Evolutionary conservation across 30 jellyfish, hydroid and myxozoan species (phyloP).

Genomic region (Catostylus mosaicus): DNA sequence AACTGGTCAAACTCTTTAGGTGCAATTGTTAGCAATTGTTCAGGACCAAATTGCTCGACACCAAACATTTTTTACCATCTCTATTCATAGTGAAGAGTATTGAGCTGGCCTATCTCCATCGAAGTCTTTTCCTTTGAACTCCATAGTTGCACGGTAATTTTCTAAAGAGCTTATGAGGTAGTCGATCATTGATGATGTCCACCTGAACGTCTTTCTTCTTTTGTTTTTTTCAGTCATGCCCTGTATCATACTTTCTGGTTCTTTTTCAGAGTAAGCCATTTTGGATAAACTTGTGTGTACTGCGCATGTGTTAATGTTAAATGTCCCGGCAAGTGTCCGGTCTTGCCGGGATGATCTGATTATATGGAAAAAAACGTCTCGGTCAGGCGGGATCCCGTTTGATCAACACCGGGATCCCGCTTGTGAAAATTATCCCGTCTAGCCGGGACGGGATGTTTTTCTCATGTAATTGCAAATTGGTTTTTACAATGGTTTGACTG

Average conservation of each 20-base stretch:
- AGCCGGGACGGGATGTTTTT: slow-evolving; percentile 50
- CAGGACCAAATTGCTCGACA: slow-evolving; percentile 46
- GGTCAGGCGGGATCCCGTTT: slow-evolving; percentile 27
- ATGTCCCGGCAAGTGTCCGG: slow-evolving; percentile 34
- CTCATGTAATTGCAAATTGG: slow-evolving; percentile 38
- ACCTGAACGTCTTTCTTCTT: slow-evolving; percentile 32
- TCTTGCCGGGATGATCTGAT: slow-evolving; percentile 29
- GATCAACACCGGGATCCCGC: slow-evolving; percentile 31
- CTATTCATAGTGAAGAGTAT: slow-evolving; percentile 42
- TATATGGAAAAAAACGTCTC: slow-evolving; percentile 22
- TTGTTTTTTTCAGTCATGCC: slow-evolving; percentile 6
- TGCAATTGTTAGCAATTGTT: not conserved
- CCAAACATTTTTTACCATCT: slow-evolving; percentile 35
- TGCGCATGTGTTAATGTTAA: not conserved
- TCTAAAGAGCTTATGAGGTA: slow-evolving; percentile 24
- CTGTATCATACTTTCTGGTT: slow-evolving; percentile 1
- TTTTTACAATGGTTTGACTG: slow-evolving; percentile 32
- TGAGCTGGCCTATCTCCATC: slow-evolving; percentile 66
- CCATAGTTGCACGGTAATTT: slow-evolving; percentile 43
- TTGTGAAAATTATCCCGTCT: slow-evolving; percentile 28
- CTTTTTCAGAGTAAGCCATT: not conserved
- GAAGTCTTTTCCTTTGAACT: slow-evolving; percentile 45
- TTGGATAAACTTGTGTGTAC: not conserved
- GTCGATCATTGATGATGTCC: slow-evolving; percentile 42
- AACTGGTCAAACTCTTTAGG: slow-evolving; percentile 22